Evolutionary conservation across 2,888 invertebrate genomes (phyloP).

Genomic region (Sinohyriopsis cumingii): DNA sequence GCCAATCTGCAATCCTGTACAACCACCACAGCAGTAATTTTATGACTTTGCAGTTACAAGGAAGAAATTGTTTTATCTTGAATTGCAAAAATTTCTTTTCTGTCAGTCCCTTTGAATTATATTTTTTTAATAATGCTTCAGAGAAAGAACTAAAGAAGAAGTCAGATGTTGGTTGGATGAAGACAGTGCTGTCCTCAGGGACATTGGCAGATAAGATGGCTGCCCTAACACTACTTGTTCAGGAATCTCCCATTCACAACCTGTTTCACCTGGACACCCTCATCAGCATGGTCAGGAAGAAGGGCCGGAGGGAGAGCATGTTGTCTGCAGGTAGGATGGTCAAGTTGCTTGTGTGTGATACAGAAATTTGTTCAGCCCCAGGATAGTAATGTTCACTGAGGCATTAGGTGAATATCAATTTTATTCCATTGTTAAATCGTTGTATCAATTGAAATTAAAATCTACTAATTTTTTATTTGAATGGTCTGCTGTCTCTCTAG

Average conservation of each 20-base stretch:
- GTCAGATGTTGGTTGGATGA: slow-evolving; percentile 69
- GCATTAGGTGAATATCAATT: background rate
- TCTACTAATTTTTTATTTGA: background rate
- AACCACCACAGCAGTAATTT: no score
- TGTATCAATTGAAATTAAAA: background rate
- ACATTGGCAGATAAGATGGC: slow-evolving; percentile 90
- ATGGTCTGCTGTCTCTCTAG: no score
- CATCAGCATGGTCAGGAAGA: slow-evolving; percentile 85
- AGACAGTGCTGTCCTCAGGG: slow-evolving; percentile 82
- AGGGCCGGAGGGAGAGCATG: slow-evolving; percentile 78
- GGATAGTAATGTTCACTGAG: no score
- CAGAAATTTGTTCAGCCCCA: no score
- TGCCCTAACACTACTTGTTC: slow-evolving; percentile 85
- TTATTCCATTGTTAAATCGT: background rate
- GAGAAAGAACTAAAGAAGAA: slow-evolving; percentile 58
- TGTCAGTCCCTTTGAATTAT: no score
- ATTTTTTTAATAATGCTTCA: slow-evolving; percentile 68
- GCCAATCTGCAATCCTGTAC: no score
- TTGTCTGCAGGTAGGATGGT: slow-evolving; percentile 76
- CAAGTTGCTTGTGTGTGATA: no score
- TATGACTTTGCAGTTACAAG: no score
- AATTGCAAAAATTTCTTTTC: no score
- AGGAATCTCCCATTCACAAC: slow-evolving; percentile 88
- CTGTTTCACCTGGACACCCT: slow-evolving; percentile 81
- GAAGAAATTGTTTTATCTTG: no score